Conservation (phyloP, 2,888 invertebrate species). For the Dryococelus australis region DNA sequence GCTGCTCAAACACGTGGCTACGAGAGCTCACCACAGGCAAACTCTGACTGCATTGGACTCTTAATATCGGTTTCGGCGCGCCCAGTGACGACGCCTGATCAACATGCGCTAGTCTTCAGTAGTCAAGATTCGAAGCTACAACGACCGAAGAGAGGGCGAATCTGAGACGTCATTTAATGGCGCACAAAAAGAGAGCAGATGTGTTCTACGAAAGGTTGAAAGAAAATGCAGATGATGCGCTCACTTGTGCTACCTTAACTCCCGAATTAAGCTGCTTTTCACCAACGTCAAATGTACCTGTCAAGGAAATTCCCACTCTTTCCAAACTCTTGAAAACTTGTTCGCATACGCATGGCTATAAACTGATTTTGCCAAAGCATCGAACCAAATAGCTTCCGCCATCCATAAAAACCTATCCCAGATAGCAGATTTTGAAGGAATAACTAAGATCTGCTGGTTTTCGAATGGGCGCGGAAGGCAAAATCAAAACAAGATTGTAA, state of each 20-base stretch:
- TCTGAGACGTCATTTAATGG: background rate
- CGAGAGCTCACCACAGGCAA: slow-evolving; percentile 41
- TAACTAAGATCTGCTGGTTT: slow-evolving; percentile 18
- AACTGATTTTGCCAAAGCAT: slow-evolving; percentile 50
- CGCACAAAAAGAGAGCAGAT: slow-evolving; percentile 48
- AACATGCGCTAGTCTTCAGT: background rate
- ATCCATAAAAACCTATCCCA: slow-evolving; percentile 28
- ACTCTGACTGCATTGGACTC: slow-evolving; percentile 45
- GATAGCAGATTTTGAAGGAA: slow-evolving; percentile 17
- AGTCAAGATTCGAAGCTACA: slow-evolving; percentile 17
- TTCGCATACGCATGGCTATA: slow-evolving; percentile 52
- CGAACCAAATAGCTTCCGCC: slow-evolving; percentile 48
- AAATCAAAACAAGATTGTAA: slow-evolving; percentile 20
- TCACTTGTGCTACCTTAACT: slow-evolving; percentile 50
- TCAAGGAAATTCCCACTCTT: slow-evolving; percentile 50
- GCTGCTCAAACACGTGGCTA: too few species aligned
- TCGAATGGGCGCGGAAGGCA: background rate
- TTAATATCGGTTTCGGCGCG: slow-evolving; percentile 47
- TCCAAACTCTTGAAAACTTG: slow-evolving; percentile 48
- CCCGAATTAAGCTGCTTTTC: slow-evolving; percentile 54
- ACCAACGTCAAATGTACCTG: slow-evolving; percentile 52
- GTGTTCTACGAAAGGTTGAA: slow-evolving; percentile 47
- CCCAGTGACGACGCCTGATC: slow-evolving; percentile 43
- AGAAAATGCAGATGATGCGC: slow-evolving; percentile 41
- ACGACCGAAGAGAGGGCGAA: background rate